These are phyloP conservation scores for Amorpha juglandis DNA, from an alignment of 2,888 invertebrate species.

Conservation along the genomic window DNA sequence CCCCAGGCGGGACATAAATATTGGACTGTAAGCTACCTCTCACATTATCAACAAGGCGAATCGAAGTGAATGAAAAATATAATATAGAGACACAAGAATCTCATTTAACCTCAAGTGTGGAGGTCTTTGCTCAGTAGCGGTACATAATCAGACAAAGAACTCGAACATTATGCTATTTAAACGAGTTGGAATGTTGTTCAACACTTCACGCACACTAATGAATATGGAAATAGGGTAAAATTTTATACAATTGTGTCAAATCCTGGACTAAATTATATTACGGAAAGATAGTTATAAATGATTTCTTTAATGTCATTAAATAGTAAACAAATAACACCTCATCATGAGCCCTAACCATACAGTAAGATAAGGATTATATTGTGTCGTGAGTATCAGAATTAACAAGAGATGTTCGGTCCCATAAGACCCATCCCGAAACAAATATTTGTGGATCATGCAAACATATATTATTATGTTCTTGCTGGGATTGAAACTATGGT, in stretches of 20 bases:
- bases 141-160: slow-evolving; percentile 32
- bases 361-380: too few relatives aligned
- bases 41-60: slow-evolving; percentile 27
- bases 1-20: neutral
- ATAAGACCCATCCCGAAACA: too few relatives aligned
- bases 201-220: slow-evolving; percentile 37
- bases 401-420: too few relatives aligned
- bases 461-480: too few relatives aligned
- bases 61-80: slow-evolving; percentile 24
- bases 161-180: slow-evolving; percentile 27
- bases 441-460: too few relatives aligned
- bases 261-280: neutral
- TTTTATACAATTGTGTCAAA: slow-evolving; percentile 27
- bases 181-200: slow-evolving; percentile 34
- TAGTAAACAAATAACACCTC: too few relatives aligned
- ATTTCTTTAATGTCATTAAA: too few relatives aligned
- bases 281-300: neutral
- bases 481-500: too few relatives aligned
- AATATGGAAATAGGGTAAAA: slow-evolving; percentile 38
- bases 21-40: slow-evolving; percentile 15
- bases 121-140: slow-evolving; percentile 35
- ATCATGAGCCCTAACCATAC: too few relatives aligned
- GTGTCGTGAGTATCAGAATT: too few relatives aligned
- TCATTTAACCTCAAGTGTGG: slow-evolving; percentile 31
- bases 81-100: slow-evolving; percentile 29